Base-by-base conservation (phyloP, 2,797 vertebrate species). In the Mormyrus proboscirostris region DNA sequence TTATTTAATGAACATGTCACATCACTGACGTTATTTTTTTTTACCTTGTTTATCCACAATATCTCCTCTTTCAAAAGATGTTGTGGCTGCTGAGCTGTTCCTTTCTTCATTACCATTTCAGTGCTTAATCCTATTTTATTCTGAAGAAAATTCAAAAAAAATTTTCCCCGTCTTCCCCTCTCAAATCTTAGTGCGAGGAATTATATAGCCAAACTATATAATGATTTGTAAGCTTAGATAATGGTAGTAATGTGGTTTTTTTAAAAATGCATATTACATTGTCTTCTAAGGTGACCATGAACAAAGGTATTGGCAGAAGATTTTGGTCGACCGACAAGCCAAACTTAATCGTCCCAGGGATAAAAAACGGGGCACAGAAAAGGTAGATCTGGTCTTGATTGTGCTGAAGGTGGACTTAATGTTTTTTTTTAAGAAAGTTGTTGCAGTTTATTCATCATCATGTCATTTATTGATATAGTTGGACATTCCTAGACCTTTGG, bases 231-330 rank as follows among this genome's bases (percentile, higher is more conserved):
- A 69, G 10, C 25, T 33, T 69, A 69, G 62, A 33, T 14, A 33
- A 69, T 69, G 25, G 62, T 33, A 12, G 14, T 79, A 79, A 79
- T 79, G 16, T 76, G 12, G 0, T 3, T 73, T 16, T 16, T 73
- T 4, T 29, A 29, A 73, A 2, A 12, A 33, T 33, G 47, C 19
- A 25, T 51, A 38, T 44, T 86, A 65, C 49, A 4, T 7, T 50
- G 88, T 88, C 29, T 88, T 9, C 38, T 87, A 90, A 99, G 98
- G 98, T 92, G 98, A 99, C 92, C 92, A 97, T 0, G 98, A 99
- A 3, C 98, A 99, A 79, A 95, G 98, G 91, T 99, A 99, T 90
- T 99, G 99, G 99, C 99, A 99, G 95, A 99, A 99, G 95, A 99
- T 99, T 92, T 93, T 99, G 53, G 99, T 99, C 89, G 99, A 99